Conservation (phyloP, 2,797 vertebrate genomes). For the Acanthornis magna region DNA sequence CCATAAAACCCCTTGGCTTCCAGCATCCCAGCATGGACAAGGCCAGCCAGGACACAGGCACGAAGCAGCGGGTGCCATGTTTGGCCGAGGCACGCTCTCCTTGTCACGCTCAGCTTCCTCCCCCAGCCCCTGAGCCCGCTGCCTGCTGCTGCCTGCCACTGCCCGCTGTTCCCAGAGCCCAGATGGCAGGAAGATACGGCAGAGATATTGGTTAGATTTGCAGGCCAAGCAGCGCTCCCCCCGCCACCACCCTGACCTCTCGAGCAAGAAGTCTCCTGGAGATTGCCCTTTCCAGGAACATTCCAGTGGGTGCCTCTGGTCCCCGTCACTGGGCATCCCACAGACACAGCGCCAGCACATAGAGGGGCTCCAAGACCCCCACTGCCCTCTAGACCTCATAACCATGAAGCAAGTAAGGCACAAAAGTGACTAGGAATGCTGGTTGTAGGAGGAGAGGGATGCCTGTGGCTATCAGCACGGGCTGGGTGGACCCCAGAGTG, state of each 20-base stretch:
- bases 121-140: rapidly evolving
- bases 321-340: too few relatives aligned
- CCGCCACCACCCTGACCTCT: rapidly evolving
- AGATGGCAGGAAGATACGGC: neutral
- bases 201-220: neutral
- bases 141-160: neutral
- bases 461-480: neutral
- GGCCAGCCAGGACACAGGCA: neutral
- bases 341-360: neutral
- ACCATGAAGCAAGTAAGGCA: rapidly evolving
- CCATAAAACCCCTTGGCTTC: neutral
- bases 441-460: neutral
- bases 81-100: neutral
- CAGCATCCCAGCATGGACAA: rapidly evolving
- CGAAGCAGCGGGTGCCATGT: neutral
- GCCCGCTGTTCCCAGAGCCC: neutral
- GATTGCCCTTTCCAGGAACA: neutral
- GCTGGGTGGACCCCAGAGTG: neutral
- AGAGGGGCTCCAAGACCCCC: neutral
- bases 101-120: neutral
- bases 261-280: rapidly evolving
- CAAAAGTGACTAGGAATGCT: neutral
- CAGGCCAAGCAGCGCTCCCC: neutral
- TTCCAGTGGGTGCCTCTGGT: rapidly evolving
- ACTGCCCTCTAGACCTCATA: rapidly evolving